Evolutionary conservation across 2,888 invertebrate genomes (phyloP).

Genomic region (Apocheima hispidaria): DNA sequence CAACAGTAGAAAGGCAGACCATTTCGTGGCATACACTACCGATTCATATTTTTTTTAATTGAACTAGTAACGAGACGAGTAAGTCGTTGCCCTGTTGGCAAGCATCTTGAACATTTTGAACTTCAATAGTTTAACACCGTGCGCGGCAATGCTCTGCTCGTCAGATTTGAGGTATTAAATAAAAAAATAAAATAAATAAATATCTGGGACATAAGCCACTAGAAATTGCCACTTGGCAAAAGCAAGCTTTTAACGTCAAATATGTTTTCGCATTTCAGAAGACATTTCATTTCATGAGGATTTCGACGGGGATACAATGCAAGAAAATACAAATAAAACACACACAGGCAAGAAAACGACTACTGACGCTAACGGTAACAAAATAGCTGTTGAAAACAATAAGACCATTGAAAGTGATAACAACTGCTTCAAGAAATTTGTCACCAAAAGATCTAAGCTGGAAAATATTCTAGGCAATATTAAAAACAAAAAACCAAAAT

Average conservation of each 20-base stretch:
- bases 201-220: too few species aligned
- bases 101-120: too few species aligned
- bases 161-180: too few species aligned
- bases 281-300: background rate
- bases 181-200: too few species aligned
- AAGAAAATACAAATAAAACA: background rate
- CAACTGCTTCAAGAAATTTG: conserved; percentile 50
- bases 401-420: conserved; percentile 43
- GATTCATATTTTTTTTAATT: too few species aligned
- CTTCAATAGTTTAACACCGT: too few species aligned
- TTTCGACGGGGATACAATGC: background rate
- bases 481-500: conserved; percentile 48
- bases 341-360: background rate
- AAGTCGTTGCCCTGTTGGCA: too few species aligned
- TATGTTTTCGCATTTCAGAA: conserved; percentile 3
- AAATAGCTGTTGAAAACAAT: conserved; percentile 23
- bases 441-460: conserved; percentile 64
- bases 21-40: too few species aligned
- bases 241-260: background rate
- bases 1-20: too few species aligned
- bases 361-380: background rate
- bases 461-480: conserved; percentile 63
- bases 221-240: background rate
- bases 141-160: too few species aligned
- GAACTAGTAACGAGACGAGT: too few species aligned